Evolutionary conservation across 2,888 invertebrate species (phyloP), one percentile per base, ranked within the genome.

Genomic region (Atherix ibis): DNA sequence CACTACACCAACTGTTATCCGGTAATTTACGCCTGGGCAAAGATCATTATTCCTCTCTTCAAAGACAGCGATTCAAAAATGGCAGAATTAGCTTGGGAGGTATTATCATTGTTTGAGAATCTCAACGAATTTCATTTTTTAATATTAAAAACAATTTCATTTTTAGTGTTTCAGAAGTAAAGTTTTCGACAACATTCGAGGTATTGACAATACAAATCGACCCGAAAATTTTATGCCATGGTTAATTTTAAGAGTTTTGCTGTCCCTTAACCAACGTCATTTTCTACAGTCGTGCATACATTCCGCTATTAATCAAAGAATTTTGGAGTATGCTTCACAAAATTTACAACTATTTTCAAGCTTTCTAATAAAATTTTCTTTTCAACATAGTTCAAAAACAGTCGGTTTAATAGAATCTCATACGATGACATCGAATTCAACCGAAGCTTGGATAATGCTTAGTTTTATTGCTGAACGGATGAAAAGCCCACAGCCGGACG

Each of bases 161-260:
- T 41, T 38, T 17, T 14, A 59, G 58, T 58, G 58, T 27, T 59
- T 59, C 25, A 48, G 51, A 31, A 48, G 44, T 1, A 49, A 49
- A 33, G 58, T 59, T 1, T 40, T 59, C 13, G 42, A 46, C 15
- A 58, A 58, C 31, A 48, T 59, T 18, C 46, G 48, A 22, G 49
- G 57, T 3, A 44, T 57, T 29, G 60, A 59, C 35, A 48, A 49
- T 37, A 52, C 55, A 3, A 58, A 58, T 43, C 44, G 48, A 29
- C 49, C 58, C 2, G 52, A 50, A 32, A 53, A 58, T 39, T 53
- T 54, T 31, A 52, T 59, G 50, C 60, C 58, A 9, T 59, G 58
- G 58, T 48, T 51, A 2, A 58, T 59, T 27, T 42, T 59, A 22
- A 44, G 53, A 5, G 54, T 53, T 1, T 36, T 58, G 14, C 36